Evolutionary conservation across 2,113 vertebrate genomes (phyloP).

Genomic region (Engystomops pustulosus): DNA sequence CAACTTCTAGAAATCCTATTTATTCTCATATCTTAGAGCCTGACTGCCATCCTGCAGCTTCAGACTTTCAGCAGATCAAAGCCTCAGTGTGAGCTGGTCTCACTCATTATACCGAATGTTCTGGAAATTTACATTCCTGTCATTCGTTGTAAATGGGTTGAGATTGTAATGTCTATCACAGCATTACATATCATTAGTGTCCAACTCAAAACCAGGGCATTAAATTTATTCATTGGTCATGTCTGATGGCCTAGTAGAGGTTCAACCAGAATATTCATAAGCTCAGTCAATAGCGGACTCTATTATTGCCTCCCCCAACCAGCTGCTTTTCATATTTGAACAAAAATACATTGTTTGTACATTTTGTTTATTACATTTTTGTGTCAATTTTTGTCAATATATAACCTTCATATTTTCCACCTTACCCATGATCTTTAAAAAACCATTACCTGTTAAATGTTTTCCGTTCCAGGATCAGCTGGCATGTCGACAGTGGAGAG

Average conservation of each 20-base stretch:
- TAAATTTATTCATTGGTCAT: background rate
- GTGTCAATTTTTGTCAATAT: too few relatives aligned
- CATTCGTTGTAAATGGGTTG: background rate
- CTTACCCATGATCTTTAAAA: background rate
- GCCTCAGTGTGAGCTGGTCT: conserved; percentile 2
- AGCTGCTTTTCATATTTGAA: too few relatives aligned
- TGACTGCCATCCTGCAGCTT: conserved; percentile 6
- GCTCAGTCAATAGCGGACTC: background rate
- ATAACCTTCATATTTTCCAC: too few relatives aligned
- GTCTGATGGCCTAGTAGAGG: background rate
- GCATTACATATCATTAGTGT: conserved; percentile 16
- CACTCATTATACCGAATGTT: background rate
- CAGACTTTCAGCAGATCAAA: conserved; percentile 1
- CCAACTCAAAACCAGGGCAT: conserved; percentile 1
- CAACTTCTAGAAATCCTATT: conserved; percentile 3
- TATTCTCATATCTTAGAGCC: background rate
- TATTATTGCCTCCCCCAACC: background rate
- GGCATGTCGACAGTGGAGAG: conserved; percentile 81
- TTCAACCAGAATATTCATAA: background rate
- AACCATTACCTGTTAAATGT: background rate
- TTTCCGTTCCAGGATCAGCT: conserved; percentile 73
- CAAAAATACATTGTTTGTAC: too few relatives aligned
- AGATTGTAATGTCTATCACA: conserved; percentile 25
- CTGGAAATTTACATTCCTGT: conserved; percentile 20
- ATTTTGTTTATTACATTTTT: background rate